phyloP scores from a whole-genome alignment of 2,888 invertebrate species.

The Laothoe populi region DNA sequence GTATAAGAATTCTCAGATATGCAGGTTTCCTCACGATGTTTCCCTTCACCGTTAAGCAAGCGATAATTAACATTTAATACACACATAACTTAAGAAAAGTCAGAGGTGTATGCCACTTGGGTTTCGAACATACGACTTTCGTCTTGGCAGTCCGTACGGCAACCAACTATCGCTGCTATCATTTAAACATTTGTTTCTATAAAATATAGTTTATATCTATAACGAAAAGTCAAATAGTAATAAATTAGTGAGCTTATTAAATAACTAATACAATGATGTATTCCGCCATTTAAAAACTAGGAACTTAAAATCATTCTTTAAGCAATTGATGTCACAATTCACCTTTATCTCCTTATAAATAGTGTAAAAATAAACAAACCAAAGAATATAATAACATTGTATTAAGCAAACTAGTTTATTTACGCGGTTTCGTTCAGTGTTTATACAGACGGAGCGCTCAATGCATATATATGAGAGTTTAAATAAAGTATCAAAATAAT shows the following conservation, averaged over 20 bases:
- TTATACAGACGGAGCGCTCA: not conserved
- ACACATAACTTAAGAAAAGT: too few relatives aligned
- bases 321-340: slow-evolving; percentile 3
- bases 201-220: too few relatives aligned
- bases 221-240: too few relatives aligned
- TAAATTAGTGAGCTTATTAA: not conserved
- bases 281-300: not conserved
- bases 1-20: too few relatives aligned
- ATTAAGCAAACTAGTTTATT: not conserved
- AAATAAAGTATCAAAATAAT: not conserved
- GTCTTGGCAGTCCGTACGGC: too few relatives aligned
- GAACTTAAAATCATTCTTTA: not conserved
- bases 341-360: slow-evolving; percentile 5
- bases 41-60: too few relatives aligned
- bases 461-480: not conserved
- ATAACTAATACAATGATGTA: not conserved
- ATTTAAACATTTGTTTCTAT: too few relatives aligned
- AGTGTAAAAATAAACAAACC: slow-evolving; percentile 10
- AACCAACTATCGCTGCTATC: too few relatives aligned
- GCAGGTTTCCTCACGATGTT: too few relatives aligned
- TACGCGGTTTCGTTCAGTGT: not conserved
- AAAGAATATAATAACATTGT: not conserved
- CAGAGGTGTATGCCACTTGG: too few relatives aligned
- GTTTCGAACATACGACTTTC: too few relatives aligned
- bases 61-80: too few relatives aligned